Evolutionary conservation across 92 coral and sea anemone species (phyloP).

Genomic region (Porites cylindrica): DNA sequence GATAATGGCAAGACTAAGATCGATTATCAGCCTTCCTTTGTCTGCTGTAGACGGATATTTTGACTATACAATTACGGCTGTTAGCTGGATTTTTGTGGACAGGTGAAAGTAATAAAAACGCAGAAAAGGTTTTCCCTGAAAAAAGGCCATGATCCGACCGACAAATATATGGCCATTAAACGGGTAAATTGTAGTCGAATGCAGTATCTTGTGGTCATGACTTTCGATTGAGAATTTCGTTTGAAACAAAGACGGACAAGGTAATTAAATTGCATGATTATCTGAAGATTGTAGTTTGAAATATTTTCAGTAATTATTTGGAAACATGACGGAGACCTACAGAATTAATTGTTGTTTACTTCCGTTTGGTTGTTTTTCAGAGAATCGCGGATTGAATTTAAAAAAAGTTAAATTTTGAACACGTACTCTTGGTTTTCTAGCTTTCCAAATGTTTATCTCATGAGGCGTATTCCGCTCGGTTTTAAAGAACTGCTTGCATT

Average conservation of each 20-base stretch:
- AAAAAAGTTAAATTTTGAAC: neutral
- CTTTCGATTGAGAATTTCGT: neutral
- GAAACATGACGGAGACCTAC: neutral
- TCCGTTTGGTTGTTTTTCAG: neutral
- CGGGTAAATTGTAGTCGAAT: neutral
- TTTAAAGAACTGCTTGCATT: too few relatives aligned
- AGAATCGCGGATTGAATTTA: neutral
- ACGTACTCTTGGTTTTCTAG: neutral
- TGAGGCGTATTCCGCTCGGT: neutral
- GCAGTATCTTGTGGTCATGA: neutral
- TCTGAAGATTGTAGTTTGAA: neutral
- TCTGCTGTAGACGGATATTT: constrained; percentile 1
- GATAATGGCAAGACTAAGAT: neutral
- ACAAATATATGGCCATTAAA: neutral
- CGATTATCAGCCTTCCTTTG: neutral
- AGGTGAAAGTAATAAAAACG: neutral
- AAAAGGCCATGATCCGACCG: neutral
- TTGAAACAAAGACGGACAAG: neutral
- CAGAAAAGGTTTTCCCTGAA: neutral
- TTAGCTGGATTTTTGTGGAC: neutral
- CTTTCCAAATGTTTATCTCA: neutral
- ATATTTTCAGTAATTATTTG: neutral
- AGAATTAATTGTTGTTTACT: neutral
- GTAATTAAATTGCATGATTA: too few relatives aligned
- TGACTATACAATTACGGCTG: neutral